Evolutionary conservation across 2,113 vertebrate species (phyloP).

Genomic region (Callospermophilus lateralis): DNA sequence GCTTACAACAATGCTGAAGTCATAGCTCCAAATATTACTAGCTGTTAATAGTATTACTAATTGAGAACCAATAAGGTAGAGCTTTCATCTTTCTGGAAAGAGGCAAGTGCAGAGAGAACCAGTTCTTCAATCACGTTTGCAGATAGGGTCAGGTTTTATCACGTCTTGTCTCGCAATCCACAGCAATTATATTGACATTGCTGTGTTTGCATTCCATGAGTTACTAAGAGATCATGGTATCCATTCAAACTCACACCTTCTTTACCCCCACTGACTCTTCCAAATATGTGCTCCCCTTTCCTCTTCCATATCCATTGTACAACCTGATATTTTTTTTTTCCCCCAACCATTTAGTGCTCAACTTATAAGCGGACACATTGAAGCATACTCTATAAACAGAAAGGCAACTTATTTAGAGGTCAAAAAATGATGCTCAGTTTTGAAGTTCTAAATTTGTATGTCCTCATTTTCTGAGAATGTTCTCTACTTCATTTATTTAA

Average conservation of each 20-base stretch:
- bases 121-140: not conserved
- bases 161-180: slow-evolving; percentile 19
- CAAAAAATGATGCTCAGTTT: slow-evolving; percentile 68
- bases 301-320: not conserved
- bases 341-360: slow-evolving; percentile 2
- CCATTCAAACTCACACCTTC: not conserved
- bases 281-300: not conserved
- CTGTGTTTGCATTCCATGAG: not conserved
- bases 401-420: slow-evolving; percentile 55
- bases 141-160: not conserved
- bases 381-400: slow-evolving; percentile 52
- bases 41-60: not conserved
- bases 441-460: slow-evolving; percentile 76
- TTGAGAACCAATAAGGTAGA: not conserved
- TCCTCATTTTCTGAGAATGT: slow-evolving; percentile 77
- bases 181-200: not conserved
- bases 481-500: slow-evolving; percentile 77
- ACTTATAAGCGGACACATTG: not conserved
- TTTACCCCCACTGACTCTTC: not conserved
- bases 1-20: not conserved
- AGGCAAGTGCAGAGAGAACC: not conserved
- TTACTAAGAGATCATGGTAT: not conserved
- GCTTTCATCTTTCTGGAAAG: not conserved
- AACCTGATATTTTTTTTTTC: not conserved
- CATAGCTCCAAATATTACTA: slow-evolving; percentile 8